These are phyloP conservation scores for Silurus lanzhouensis DNA, from an alignment of 2,797 vertebrate genomes.

Conservation along the genomic window DNA sequence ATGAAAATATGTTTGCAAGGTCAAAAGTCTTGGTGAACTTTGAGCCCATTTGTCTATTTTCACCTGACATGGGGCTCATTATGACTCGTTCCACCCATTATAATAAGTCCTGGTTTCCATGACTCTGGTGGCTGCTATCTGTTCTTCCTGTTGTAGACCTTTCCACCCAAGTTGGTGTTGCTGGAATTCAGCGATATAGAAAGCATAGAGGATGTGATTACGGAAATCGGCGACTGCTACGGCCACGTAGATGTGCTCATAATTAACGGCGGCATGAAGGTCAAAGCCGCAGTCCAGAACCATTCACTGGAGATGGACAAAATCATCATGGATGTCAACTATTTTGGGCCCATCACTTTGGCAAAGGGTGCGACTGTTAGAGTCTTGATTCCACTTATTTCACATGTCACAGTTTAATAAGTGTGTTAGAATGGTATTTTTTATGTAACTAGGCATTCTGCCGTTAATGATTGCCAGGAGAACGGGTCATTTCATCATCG, in stretches of 20 bases:
- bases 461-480: constrained; percentile 91
- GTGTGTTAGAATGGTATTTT: neutral
- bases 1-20: neutral
- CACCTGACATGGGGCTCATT: constrained; percentile 1
- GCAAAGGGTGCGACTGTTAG: constrained; percentile 82
- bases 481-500: constrained; percentile 86
- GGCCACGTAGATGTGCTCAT: constrained; percentile 91
- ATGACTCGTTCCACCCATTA: constrained; percentile 13
- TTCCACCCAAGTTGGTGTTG: constrained; percentile 89
- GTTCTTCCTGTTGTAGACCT: constrained; percentile 60
- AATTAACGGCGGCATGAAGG: constrained; percentile 90
- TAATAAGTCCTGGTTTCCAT: constrained; percentile 37
- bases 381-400: no score
- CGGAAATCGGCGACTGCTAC: constrained; percentile 87
- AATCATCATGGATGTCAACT: constrained; percentile 95
- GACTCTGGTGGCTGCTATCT: constrained; percentile 39
- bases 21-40: constrained; percentile 6
- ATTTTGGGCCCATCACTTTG: constrained; percentile 91
- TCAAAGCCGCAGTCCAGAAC: constrained; percentile 87
- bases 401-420: neutral
- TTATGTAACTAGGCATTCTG: constrained; percentile 79
- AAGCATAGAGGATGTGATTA: constrained; percentile 81
- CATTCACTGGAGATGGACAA: constrained; percentile 90
- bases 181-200: constrained; percentile 90
- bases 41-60: constrained; percentile 26